These are phyloP conservation scores for Phainopepla nitens DNA, from an alignment of 2,113 vertebrate genomes.

Conservation along the genomic window DNA sequence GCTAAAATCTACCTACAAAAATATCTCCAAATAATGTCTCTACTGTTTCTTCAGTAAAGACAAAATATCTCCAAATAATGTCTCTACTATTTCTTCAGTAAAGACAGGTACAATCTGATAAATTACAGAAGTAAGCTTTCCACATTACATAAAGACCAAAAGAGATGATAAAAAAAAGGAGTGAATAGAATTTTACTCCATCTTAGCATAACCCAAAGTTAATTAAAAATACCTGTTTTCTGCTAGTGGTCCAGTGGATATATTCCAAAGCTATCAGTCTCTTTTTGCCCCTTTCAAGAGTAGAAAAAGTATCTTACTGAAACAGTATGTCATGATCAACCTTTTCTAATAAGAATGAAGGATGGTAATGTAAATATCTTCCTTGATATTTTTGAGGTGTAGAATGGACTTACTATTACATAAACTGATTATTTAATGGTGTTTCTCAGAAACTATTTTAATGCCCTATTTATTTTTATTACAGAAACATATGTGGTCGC, in stretches of 20 bases:
- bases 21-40: neutral
- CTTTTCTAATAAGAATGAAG: neutral
- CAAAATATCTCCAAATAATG: neutral
- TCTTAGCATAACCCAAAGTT: neutral
- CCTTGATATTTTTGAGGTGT: neutral
- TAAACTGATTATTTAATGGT: neutral
- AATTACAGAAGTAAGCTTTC: neutral
- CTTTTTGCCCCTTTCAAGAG: neutral
- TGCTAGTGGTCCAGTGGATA: neutral
- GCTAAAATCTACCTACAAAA: neutral
- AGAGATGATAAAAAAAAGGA: neutral
- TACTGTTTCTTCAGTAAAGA: neutral
- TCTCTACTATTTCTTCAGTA: neutral
- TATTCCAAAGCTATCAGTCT: neutral
- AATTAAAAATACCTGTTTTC: constrained; percentile 2
- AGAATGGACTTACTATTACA: neutral
- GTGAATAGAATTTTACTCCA: neutral
- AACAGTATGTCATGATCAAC: neutral
- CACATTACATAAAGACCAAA: neutral
- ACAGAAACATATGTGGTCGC: neutral
- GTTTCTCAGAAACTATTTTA: neutral
- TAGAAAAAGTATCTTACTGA: neutral
- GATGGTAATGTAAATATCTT: neutral
- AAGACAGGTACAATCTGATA: neutral
- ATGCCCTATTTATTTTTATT: neutral